Evolutionary conservation across 2,888 invertebrate genomes (phyloP).

Genomic region (Melinaea menophilus): DNA sequence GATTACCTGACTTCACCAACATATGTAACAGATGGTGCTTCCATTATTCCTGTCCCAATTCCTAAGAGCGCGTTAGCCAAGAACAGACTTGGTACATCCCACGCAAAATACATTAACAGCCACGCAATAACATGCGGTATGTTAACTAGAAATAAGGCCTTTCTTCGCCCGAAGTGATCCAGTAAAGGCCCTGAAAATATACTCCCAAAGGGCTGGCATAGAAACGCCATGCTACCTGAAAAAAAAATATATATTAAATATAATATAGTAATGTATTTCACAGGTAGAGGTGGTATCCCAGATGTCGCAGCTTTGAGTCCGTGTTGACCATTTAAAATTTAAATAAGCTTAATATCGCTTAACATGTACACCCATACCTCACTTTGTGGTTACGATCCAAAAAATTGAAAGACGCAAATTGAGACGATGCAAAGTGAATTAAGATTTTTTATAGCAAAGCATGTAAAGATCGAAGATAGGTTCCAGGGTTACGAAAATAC

Average conservation of each 20-base stretch:
- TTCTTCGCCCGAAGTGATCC: conserved; percentile 76
- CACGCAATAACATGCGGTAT: conserved; percentile 77
- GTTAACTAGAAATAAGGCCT: conserved; percentile 76
- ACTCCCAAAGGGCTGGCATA: conserved; percentile 78
- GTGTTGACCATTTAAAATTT: no score
- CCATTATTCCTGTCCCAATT: conserved; percentile 78
- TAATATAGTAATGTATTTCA: background rate
- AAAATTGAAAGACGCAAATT: no score
- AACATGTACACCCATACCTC: no score
- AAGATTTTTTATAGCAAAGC: no score
- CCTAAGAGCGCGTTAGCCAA: conserved; percentile 74
- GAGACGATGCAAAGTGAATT: no score
- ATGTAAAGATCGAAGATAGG: no score
- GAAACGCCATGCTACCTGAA: conserved; percentile 76
- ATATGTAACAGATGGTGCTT: conserved; percentile 79
- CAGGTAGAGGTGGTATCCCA: no score
- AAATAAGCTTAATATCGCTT: no score
- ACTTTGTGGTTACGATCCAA: no score
- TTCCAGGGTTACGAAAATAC: no score
- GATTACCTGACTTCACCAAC: conserved; percentile 77
- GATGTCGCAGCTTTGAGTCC: no score
- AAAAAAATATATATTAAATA: conserved; percentile 24
- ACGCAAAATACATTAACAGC: conserved; percentile 75
- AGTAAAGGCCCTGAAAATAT: conserved; percentile 76
- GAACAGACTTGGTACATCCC: conserved; percentile 68